Evolutionary conservation across 2,113 vertebrate species (phyloP), one percentile per base, ranked within the genome.

Genomic region (Ciconia maguari): DNA sequence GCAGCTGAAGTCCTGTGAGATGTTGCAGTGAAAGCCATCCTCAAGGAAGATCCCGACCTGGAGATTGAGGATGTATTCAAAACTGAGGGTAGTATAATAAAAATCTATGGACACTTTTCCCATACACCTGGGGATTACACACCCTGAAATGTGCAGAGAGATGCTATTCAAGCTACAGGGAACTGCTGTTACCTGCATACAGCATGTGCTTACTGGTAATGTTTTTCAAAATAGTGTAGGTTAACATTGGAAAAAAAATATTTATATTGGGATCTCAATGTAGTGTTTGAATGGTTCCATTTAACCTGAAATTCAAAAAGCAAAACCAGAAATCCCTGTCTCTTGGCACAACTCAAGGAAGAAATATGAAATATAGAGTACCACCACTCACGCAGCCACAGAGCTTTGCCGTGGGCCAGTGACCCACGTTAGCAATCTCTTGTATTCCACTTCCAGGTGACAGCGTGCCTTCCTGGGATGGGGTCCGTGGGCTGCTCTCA

Each of bases 361-460:
- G 69, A 66, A 60, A 32, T 7, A 26, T 5, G 46, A 71, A 41
- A 18, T 34, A 10, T 7, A 15, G 44, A 46, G n/a, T 65, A 36
- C 17, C 49, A 36, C 3, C 46, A 26, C 11, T 27, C 12, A 0
- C 14, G 1, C 4, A 55, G 42, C 38, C 26, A 3, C 6, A 18
- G 64, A 22, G 58, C 36, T 51, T 24, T 49, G 34, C 20, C 1
- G 5, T 5, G 34, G 55, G 21, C 48, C 48, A 29, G 42, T 1
- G 55, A 24, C 30, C 38, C 3, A 1, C 2, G 19, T 30, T 13
- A 20, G 34, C 9, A 13, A 6, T 2, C 44, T 17, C 44, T 7
- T 24, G 25, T 8, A 12, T 12, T 29, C 41, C 24, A 4, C 26
- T 7, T 7, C 38, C 77, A 30, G 19, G 14, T 46, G 54, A 10